Evolutionary conservation across 2,113 vertebrate genomes (phyloP).

Genomic region (Ceyx melanurus): DNA sequence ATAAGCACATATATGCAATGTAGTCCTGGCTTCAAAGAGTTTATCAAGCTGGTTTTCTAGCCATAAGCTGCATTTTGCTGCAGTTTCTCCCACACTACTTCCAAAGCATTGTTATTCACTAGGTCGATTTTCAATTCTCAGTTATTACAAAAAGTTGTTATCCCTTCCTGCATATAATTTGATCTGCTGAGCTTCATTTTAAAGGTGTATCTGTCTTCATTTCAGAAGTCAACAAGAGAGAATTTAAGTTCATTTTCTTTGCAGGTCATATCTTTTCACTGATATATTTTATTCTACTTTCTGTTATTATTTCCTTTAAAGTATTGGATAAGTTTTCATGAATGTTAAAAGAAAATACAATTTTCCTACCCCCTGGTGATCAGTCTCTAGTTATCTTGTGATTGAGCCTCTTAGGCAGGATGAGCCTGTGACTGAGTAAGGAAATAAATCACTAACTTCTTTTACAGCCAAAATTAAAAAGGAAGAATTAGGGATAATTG

Average conservation of each 20-base stretch:
- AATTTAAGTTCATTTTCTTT: not conserved
- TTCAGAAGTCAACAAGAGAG: not conserved
- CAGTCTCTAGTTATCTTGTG: not conserved
- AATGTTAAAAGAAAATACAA: not conserved
- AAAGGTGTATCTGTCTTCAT: not conserved
- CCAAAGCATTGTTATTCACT: not conserved
- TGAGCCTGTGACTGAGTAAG: not conserved
- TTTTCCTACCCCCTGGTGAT: not conserved
- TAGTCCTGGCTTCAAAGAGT: not conserved
- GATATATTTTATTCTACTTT: not conserved
- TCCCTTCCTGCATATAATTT: not conserved
- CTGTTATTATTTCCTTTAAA: not conserved
- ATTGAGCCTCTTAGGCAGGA: not conserved
- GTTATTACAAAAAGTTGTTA: not conserved
- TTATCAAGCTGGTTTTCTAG: not conserved
- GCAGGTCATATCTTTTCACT: not conserved
- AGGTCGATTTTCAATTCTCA: slow-evolving; percentile 18
- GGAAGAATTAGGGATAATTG: not conserved
- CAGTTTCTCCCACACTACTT: not conserved
- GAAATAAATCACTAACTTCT: not conserved
- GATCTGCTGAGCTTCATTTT: not conserved
- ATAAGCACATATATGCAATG: not conserved
- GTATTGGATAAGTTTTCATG: not conserved
- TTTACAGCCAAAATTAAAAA: not conserved
- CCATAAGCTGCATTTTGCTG: not conserved